Conservation (phyloP, 2,888 invertebrate species). For the Brachypalpus laphriformis region DNA sequence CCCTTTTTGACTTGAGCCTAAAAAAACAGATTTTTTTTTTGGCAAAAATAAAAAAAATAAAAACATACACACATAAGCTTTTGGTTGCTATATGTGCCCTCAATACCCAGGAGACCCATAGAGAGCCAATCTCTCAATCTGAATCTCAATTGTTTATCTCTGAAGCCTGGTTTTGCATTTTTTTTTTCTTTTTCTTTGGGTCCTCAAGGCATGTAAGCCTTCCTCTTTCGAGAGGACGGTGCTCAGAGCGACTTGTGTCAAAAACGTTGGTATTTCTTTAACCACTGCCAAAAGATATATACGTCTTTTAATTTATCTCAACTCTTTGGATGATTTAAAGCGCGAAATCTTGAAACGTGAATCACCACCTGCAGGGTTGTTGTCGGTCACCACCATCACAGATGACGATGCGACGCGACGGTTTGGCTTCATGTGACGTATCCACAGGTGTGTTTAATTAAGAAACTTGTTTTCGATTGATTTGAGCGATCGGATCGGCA, state of each 20-base stretch:
- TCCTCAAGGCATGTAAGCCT: constrained; percentile 18
- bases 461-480: constrained; percentile 68
- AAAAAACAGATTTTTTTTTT: constrained; percentile 8
- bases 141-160: constrained; percentile 40
- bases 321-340: constrained; percentile 14
- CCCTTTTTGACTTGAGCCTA: not conserved
- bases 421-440: constrained; percentile 60
- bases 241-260: constrained; percentile 24
- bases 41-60: no score
- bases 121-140: constrained; percentile 16
- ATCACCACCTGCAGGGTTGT: constrained; percentile 60
- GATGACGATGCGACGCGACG: constrained; percentile 22
- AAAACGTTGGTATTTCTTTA: constrained; percentile 5
- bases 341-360: constrained; percentile 44
- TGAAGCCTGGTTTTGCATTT: not conserved
- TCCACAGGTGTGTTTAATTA: constrained; percentile 68
- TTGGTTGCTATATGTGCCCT: constrained; percentile 9
- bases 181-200: not conserved
- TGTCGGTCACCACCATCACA: not conserved
- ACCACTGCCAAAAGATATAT: constrained; percentile 27
- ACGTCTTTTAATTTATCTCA: constrained; percentile 40
- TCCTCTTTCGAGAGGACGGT: not conserved
- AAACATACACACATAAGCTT: not conserved
- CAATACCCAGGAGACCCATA: constrained; percentile 43
- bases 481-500: constrained; percentile 55